phyloP scores from a whole-genome alignment of 2,113 vertebrate genomes.

The Sphyrna mokarran region DNA sequence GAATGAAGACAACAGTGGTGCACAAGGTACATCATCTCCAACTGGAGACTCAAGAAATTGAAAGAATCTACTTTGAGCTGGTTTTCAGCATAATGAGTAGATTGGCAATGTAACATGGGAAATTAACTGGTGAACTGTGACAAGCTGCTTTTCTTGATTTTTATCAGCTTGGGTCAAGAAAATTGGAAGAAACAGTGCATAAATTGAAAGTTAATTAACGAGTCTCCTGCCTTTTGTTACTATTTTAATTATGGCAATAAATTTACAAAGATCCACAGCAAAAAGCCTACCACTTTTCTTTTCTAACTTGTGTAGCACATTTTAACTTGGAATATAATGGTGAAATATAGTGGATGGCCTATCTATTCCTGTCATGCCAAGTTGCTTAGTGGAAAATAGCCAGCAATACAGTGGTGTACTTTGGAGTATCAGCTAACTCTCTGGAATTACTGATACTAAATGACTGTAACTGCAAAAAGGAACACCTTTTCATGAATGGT shows the following conservation, averaged over 20 bases:
- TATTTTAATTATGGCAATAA: too few relatives aligned
- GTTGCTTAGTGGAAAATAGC: background rate
- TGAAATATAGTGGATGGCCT: too few relatives aligned
- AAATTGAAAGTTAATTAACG: background rate
- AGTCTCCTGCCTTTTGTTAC: background rate
- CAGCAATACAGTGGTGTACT: background rate
- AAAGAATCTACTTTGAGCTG: background rate
- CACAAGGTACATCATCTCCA: too few relatives aligned
- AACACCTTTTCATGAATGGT: background rate
- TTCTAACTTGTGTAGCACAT: background rate
- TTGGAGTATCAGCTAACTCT: background rate
- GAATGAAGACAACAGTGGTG: background rate
- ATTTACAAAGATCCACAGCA: background rate
- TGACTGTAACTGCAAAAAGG: background rate
- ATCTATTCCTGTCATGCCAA: background rate
- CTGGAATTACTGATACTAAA: background rate
- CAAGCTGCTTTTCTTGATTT: background rate
- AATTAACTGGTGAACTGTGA: background rate
- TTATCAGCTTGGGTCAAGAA: background rate
- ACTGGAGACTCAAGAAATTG: background rate
- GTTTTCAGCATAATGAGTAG: background rate
- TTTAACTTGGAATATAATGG: background rate
- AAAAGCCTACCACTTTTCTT: background rate
- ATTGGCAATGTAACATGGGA: background rate
- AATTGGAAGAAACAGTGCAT: background rate